These are phyloP conservation scores for Salminus brasiliensis DNA, from an alignment of 2,113 vertebrate genomes.

Conservation along the genomic window DNA sequence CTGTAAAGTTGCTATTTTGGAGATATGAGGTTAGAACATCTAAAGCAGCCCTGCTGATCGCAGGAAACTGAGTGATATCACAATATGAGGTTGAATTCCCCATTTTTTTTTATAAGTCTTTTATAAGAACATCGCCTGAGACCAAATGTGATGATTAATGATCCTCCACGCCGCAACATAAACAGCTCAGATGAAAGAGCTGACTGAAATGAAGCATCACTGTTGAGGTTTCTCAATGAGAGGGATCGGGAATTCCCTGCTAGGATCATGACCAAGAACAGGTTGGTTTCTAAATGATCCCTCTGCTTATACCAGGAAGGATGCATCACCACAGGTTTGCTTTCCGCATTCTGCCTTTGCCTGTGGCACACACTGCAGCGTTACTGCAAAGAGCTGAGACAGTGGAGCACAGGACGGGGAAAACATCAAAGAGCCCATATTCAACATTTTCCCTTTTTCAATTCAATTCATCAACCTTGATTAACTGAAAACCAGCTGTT, in stretches of 20 bases:
- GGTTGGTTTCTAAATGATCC: constrained; percentile 1
- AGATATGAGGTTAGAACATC: too few relatives aligned
- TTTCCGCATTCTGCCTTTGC: not conserved
- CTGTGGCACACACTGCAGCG: not conserved
- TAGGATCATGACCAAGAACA: constrained; percentile 25
- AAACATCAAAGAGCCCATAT: not conserved
- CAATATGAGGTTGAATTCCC: constrained; percentile 43
- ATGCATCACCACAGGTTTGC: not conserved
- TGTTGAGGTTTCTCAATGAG: constrained; percentile 52
- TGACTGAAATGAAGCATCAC: constrained; percentile 57
- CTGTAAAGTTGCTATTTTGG: too few relatives aligned
- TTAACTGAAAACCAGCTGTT: too few relatives aligned
- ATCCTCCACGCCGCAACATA: constrained; percentile 55
- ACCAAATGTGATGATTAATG: constrained; percentile 55
- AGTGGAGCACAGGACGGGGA: too few relatives aligned
- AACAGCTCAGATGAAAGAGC: constrained; percentile 59
- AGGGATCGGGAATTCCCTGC: constrained; percentile 62
- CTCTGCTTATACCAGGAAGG: not conserved
- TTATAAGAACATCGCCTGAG: not conserved
- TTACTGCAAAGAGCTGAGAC: too few relatives aligned
- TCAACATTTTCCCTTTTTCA: not conserved
- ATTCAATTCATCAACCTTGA: too few relatives aligned
- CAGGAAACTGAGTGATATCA: too few relatives aligned
- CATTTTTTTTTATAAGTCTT: not conserved
- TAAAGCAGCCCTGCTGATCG: too few relatives aligned